These are phyloP conservation scores for Oxycera nigricornis DNA, from an alignment of 2,888 invertebrate genomes.

Conservation along the genomic window DNA sequence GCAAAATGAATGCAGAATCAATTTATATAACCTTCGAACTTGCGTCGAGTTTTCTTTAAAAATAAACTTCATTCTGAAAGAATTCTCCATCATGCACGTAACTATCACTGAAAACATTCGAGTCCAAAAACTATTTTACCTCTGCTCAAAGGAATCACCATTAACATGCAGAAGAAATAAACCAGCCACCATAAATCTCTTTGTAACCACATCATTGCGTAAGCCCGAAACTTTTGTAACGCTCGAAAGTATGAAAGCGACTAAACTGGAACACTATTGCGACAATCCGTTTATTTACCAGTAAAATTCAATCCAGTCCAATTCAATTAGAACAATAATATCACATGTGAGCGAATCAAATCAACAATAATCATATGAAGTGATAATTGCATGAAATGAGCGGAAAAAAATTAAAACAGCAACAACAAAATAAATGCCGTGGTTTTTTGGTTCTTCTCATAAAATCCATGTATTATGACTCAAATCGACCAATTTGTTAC, in stretches of 20 bases:
- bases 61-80: too few species aligned
- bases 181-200: not conserved
- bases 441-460: not conserved
- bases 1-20: too few species aligned
- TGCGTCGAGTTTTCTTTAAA: too few species aligned
- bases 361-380: not conserved
- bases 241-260: slow-evolving; percentile 22
- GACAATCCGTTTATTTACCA: slow-evolving; percentile 10
- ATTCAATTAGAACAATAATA: not conserved
- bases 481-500: slow-evolving; percentile 11
- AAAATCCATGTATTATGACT: not conserved
- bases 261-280: slow-evolving; percentile 27
- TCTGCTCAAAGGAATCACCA: slow-evolving; percentile 7
- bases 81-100: not conserved
- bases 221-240: slow-evolving; percentile 27
- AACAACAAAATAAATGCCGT: not conserved
- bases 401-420: not conserved
- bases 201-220: slow-evolving; percentile 34
- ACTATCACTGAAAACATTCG: not conserved
- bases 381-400: not conserved
- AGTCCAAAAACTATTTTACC: slow-evolving; percentile 18
- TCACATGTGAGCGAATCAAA: not conserved
- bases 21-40: too few species aligned
- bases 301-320: not conserved
- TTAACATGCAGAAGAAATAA: slow-evolving; percentile 11